Conservation (phyloP, 1,140 invertebrate genomes). For the Papilio glaucus region DNA sequence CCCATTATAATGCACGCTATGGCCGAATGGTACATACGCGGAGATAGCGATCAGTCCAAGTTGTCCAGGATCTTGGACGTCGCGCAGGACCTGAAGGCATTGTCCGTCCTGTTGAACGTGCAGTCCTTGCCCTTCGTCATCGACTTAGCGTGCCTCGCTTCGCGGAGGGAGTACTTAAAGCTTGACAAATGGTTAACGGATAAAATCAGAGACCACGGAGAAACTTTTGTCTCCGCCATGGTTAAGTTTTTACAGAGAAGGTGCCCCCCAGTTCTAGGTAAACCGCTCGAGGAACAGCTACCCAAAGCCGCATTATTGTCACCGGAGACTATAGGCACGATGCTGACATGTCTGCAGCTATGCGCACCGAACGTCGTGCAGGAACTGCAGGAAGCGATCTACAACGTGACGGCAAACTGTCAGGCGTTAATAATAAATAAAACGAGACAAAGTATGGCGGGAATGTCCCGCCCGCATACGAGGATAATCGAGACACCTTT, state of each 20-base stretch:
- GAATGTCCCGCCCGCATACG: constrained; percentile 87
- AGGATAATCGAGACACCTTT: constrained; percentile 85
- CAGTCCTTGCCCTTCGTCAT: constrained; percentile 98
- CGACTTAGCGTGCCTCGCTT: constrained; percentile 98
- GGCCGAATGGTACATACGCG: constrained; percentile 97
- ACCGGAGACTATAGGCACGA: constrained; percentile 94
- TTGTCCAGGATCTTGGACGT: constrained; percentile 97
- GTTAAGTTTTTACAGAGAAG: constrained; percentile 93
- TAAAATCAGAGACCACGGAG: constrained; percentile 98
- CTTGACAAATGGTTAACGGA: constrained; percentile 99
- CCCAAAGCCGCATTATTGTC: constrained; percentile 94
- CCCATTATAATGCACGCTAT: constrained; percentile 97
- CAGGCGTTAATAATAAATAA: constrained; percentile 89
- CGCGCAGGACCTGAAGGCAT: constrained; percentile 97
- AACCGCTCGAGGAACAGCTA: constrained; percentile 89
- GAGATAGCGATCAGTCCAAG: constrained; percentile 95
- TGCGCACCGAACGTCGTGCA: constrained; percentile 89
- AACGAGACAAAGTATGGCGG: constrained; percentile 85
- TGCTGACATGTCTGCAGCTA: constrained; percentile 92
- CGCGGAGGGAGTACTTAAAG: constrained; percentile 97
- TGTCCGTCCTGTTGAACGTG: constrained; percentile 95
- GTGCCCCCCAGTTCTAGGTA: constrained; percentile 92
- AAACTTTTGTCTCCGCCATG: constrained; percentile 93
- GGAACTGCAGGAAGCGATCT: constrained; percentile 94
- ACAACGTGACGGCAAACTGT: constrained; percentile 92